Conservation (phyloP, 2,888 invertebrate species). For the Dromius quadrimaculatus region DNA sequence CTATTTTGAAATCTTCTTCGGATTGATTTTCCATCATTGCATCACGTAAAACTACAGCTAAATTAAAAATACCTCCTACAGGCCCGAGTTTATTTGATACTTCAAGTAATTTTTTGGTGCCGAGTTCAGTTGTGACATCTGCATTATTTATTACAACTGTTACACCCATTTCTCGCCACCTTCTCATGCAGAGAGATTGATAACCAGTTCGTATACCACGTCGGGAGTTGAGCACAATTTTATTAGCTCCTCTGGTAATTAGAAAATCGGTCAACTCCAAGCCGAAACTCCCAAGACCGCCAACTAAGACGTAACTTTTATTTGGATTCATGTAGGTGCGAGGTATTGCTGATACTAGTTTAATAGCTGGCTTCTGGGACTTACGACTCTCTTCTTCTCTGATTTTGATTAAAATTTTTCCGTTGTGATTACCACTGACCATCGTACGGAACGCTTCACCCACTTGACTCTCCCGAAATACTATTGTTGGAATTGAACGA, state of each 20-base stretch:
- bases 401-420: slow-evolving; percentile 94
- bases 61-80: slow-evolving; percentile 92
- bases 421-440: slow-evolving; percentile 98
- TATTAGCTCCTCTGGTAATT: slow-evolving; percentile 85
- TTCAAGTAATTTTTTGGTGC: slow-evolving; percentile 74
- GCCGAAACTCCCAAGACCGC: slow-evolving; percentile 97
- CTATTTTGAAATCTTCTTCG: slow-evolving; percentile 82
- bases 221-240: slow-evolving; percentile 88
- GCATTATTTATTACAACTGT: slow-evolving; percentile 74
- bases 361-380: slow-evolving; percentile 67
- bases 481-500: slow-evolving; percentile 87
- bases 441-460: slow-evolving; percentile 95
- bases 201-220: slow-evolving; percentile 93
- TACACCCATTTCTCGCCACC: slow-evolving; percentile 75
- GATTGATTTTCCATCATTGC: slow-evolving; percentile 89
- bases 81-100: slow-evolving; percentile 76
- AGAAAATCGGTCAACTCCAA: slow-evolving; percentile 94
- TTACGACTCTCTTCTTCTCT: slow-evolving; percentile 80
- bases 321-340: slow-evolving; percentile 86
- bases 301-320: slow-evolving; percentile 83
- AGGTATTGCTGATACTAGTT: slow-evolving; percentile 83
- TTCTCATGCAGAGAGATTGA: slow-evolving; percentile 86
- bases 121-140: slow-evolving; percentile 74
- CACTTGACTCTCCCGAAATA: slow-evolving; percentile 87
- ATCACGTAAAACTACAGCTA: slow-evolving; percentile 93